Percentiles rank a stretch among this genome's conserved stretches.
Evolutionary conservation across 2,797 vertebrate species (phyloP).

Genomic region (Crocidura indochinensis): DNA sequence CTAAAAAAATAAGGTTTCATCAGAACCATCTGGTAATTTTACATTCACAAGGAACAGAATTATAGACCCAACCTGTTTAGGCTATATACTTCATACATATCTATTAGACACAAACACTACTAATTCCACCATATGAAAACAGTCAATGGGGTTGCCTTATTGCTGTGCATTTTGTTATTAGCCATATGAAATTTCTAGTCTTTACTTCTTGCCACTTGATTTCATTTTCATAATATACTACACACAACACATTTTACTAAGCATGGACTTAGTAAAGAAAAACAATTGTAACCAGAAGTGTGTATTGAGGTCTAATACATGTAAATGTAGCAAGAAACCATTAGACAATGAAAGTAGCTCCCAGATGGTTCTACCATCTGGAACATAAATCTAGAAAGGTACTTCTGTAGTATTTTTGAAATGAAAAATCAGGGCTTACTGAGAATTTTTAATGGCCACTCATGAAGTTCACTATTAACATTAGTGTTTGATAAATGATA

Average conservation of each 20-base stretch:
- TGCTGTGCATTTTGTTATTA: conserved; percentile 61
- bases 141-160: conserved; percentile 44
- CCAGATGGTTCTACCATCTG: conserved; percentile 85
- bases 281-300: conserved; percentile 74
- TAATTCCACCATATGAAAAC: conserved; percentile 48
- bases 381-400: conserved; percentile 85
- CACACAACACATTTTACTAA: conserved; percentile 66
- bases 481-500: conserved; percentile 81
- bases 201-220: conserved; percentile 58
- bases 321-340: conserved; percentile 82
- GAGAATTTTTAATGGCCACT: conserved; percentile 82
- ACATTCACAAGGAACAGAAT: conserved; percentile 58
- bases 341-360: conserved; percentile 84
- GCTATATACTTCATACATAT: conserved; percentile 41
- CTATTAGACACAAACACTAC: conserved; percentile 52
- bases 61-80: conserved; percentile 66
- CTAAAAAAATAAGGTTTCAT: conserved; percentile 79
- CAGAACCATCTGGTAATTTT: conserved; percentile 74
- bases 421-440: conserved; percentile 80
- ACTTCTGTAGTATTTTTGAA: conserved; percentile 79
- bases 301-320: conserved; percentile 81
- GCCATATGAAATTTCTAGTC: conserved; percentile 41
- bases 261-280: conserved; percentile 44
- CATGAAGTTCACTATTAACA: conserved; percentile 82
- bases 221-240: conserved; percentile 71